Conservation (phyloP, 2,888 invertebrate species). For the Spicauda simplicius region DNA sequence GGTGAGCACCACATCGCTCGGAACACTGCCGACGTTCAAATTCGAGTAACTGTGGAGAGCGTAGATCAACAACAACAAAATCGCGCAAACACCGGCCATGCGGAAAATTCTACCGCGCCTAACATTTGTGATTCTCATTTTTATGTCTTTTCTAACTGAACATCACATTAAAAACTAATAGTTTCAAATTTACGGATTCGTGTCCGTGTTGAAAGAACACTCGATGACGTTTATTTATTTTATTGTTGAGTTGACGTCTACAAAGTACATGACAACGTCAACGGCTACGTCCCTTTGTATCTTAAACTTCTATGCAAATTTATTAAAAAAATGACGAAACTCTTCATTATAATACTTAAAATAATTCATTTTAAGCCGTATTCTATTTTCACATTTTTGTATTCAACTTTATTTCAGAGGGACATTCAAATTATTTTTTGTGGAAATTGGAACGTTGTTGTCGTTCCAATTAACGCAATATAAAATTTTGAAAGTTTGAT, state of each 20-base stretch:
- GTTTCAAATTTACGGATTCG: slow-evolving; percentile 10
- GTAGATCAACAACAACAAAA: slow-evolving; percentile 86
- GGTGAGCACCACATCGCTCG: slow-evolving; percentile 48
- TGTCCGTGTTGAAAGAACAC: slow-evolving; percentile 13
- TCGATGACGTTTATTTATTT: slow-evolving; percentile 21
- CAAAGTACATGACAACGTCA: slow-evolving; percentile 1
- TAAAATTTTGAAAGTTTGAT: too few relatives aligned
- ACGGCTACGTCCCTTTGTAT: background rate
- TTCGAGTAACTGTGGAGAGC: slow-evolving; percentile 86
- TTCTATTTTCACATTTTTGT: too few relatives aligned
- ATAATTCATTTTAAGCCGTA: too few relatives aligned
- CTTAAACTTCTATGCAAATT: too few relatives aligned
- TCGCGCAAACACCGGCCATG: slow-evolving; percentile 75
- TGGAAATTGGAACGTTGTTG: too few relatives aligned
- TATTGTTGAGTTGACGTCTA: slow-evolving; percentile 7
- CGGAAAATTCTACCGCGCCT: slow-evolving; percentile 85
- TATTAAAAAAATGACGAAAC: too few relatives aligned
- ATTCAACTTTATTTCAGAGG: too few relatives aligned
- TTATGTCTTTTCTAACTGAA: slow-evolving; percentile 46
- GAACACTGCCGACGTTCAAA: slow-evolving; percentile 55
- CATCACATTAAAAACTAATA: slow-evolving; percentile 49
- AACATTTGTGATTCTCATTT: slow-evolving; percentile 86
- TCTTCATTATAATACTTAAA: too few relatives aligned
- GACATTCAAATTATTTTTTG: too few relatives aligned
- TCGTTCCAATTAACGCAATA: too few relatives aligned